Evolutionary conservation across 2,888 invertebrate genomes (phyloP).

Genomic region (Synergus gifuensis): DNA sequence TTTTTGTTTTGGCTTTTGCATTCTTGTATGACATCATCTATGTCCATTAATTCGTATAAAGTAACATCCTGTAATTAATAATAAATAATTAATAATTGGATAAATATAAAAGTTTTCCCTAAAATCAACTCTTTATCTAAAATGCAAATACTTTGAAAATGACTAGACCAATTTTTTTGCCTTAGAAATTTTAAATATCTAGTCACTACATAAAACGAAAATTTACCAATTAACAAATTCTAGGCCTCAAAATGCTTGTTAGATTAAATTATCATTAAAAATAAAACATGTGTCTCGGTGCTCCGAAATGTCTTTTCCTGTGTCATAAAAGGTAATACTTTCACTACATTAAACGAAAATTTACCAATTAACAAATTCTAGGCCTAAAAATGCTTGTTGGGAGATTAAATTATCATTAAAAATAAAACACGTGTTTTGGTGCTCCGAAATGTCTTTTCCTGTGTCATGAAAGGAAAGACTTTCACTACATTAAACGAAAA

Average conservation of each 20-base stretch:
- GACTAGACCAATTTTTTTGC: background rate
- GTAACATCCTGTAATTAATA: constrained; percentile 88
- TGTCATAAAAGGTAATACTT: no score
- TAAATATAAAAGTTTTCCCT: background rate
- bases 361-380: background rate
- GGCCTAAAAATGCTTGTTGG: background rate
- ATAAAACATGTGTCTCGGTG: background rate
- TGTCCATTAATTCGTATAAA: constrained; percentile 93
- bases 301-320: background rate
- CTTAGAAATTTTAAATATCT: background rate
- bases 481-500: background rate
- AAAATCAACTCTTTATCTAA: background rate
- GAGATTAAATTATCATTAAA: background rate
- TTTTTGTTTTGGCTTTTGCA: constrained; percentile 95
- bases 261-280: background rate
- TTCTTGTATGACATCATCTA: constrained; percentile 97
- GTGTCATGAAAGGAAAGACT: background rate
- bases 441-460: background rate
- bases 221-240: background rate
- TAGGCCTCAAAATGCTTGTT: background rate
- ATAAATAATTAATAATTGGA: no score
- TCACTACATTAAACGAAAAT: background rate
- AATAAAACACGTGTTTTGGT: background rate
- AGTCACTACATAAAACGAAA: background rate
- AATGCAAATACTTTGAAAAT: background rate